phyloP scores from a whole-genome alignment of 2,888 invertebrate species.

The Pandemis heparana region DNA sequence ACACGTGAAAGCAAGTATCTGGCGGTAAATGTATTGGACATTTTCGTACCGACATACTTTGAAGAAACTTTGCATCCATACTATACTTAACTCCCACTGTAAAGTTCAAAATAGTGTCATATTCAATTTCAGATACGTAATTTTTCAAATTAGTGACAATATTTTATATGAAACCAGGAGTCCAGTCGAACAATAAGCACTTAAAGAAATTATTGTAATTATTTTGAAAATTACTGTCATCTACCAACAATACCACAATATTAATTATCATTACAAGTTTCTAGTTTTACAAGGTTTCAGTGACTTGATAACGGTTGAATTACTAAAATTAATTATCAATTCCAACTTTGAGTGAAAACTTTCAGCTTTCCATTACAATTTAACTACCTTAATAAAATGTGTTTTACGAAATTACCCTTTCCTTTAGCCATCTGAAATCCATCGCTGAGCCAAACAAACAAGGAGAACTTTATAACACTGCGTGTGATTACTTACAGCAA shows the following conservation, averaged over 20 bases:
- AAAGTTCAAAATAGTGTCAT: no score
- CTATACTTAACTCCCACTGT: no score
- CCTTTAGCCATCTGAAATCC: constrained; percentile 81
- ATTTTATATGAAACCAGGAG: no score
- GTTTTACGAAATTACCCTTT: constrained; percentile 69
- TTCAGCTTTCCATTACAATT: neutral
- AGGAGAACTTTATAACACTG: constrained; percentile 51
- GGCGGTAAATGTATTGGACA: no score
- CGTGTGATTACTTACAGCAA: constrained; percentile 37
- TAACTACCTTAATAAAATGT: neutral
- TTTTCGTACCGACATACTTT: neutral
- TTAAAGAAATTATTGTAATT: neutral
- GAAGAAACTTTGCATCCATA: neutral
- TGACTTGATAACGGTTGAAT: neutral
- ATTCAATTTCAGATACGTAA: no score
- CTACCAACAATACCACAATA: neutral
- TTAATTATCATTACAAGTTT: neutral
- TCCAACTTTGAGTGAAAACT: constrained; percentile 1
- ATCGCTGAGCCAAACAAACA: constrained; percentile 79
- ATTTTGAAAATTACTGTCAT: neutral
- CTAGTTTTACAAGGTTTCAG: neutral
- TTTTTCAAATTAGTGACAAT: no score
- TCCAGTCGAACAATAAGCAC: no score
- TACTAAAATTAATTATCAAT: neutral
- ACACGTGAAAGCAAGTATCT: no score